phyloP scores from a whole-genome alignment of 1,140 invertebrate species.

The Physella acuta region DNA sequence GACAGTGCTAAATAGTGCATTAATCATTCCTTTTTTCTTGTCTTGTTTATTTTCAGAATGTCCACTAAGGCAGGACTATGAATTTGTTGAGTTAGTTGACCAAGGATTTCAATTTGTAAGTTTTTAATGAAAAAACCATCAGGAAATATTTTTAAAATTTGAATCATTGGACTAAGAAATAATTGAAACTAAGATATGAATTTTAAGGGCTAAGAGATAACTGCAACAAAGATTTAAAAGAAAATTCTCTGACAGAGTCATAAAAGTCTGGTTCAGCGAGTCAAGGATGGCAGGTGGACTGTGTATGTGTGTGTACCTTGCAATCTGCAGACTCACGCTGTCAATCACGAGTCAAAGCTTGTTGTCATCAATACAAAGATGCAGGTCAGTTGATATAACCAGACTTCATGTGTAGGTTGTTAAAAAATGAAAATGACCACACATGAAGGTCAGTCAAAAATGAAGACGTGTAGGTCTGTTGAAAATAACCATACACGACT shows the following conservation, averaged over 20 bases:
- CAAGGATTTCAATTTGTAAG: constrained; percentile 24
- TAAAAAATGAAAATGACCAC: background rate
- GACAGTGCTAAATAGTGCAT: too few relatives aligned
- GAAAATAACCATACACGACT: too few relatives aligned
- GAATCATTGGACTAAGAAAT: too few relatives aligned
- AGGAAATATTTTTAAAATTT: too few relatives aligned
- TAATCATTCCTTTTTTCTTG: too few relatives aligned
- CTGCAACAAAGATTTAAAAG: too few relatives aligned
- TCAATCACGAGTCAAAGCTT: constrained; percentile 1
- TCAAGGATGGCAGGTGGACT: constrained; percentile 15
- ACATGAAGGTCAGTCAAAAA: too few relatives aligned
- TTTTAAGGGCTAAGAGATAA: too few relatives aligned
- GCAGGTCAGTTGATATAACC: constrained; percentile 1
- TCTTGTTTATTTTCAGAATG: too few relatives aligned
- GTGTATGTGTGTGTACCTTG: constrained; percentile 23
- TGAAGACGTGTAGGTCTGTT: too few relatives aligned
- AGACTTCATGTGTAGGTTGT: background rate
- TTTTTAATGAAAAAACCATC: too few relatives aligned
- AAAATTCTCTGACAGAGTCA: constrained; percentile 9
- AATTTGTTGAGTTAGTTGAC: constrained; percentile 15
- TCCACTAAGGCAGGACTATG: background rate
- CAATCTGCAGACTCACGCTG: constrained; percentile 12
- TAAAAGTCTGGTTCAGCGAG: constrained; percentile 20
- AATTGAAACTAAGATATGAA: too few relatives aligned
- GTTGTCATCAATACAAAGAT: constrained; percentile 11